phyloP scores from a whole-genome alignment of 2,888 invertebrate species.

The Reticulitermes lucifugus region DNA sequence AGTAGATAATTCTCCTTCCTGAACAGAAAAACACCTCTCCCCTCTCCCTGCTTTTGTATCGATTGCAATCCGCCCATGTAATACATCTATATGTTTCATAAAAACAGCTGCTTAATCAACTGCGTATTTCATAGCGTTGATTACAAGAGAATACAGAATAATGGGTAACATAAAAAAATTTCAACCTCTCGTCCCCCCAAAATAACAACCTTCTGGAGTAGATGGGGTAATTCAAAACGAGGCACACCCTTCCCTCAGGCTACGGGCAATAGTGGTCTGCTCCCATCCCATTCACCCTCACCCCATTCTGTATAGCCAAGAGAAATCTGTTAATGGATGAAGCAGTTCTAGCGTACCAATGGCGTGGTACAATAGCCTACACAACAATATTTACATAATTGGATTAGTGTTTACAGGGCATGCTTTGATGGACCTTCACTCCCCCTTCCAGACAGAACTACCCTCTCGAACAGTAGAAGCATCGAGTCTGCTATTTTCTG shows the following conservation, averaged over 20 bases:
- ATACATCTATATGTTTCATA: background rate
- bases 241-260: conserved; percentile 25
- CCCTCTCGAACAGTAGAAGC: conserved; percentile 18
- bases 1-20: background rate
- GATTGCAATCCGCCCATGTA: background rate
- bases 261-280: background rate
- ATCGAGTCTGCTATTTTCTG: conserved; percentile 32
- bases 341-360: conserved; percentile 38
- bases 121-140: conserved; percentile 34
- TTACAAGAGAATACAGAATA: conserved; percentile 34
- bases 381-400: conserved; percentile 43
- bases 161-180: conserved; percentile 16
- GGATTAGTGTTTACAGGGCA: conserved; percentile 42
- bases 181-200: background rate
- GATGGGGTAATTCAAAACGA: background rate
- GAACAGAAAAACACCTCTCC: background rate
- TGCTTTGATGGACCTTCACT: conserved; percentile 41
- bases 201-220: background rate
- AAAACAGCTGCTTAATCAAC: conserved; percentile 23
- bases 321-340: conserved; percentile 43
- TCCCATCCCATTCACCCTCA: background rate
- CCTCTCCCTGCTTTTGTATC: background rate
- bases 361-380: conserved; percentile 26
- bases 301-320: conserved; percentile 33
- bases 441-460: background rate